phyloP scores from a whole-genome alignment of 2,888 invertebrate genomes.

The Dorcus hopei region DNA sequence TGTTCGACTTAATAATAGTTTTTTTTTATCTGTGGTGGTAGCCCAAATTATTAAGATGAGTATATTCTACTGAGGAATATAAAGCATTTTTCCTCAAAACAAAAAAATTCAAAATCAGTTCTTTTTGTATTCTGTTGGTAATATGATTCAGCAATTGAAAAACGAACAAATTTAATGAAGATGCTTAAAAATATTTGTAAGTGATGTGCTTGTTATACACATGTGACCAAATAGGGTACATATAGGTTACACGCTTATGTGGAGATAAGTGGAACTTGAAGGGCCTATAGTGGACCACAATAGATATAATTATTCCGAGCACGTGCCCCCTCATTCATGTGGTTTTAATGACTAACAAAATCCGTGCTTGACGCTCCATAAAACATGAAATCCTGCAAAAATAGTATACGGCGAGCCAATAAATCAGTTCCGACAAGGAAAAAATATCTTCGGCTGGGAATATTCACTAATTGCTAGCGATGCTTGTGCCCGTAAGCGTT shows the following conservation, averaged over 20 bases:
- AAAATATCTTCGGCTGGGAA: not conserved
- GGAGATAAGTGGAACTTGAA: not conserved
- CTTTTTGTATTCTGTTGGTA: no score
- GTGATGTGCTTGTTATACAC: no score
- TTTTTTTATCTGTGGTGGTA: no score
- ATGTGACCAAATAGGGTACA: no score
- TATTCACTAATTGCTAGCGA: not conserved
- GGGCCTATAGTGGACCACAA: constrained; percentile 6
- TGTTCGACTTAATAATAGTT: no score
- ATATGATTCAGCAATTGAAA: no score
- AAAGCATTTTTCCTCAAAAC: no score
- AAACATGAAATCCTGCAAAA: not conserved
- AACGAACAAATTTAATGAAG: no score
- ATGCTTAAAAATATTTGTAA: no score
- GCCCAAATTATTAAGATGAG: no score
- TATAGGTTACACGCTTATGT: not conserved
- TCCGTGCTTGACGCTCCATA: constrained; percentile 35
- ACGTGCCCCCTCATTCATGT: constrained; percentile 29
- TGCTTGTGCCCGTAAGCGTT: not conserved
- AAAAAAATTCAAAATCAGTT: no score
- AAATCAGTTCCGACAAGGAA: not conserved
- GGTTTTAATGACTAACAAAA: constrained; percentile 38
- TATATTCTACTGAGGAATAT: no score
- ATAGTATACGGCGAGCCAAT: constrained; percentile 8
- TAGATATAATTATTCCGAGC: constrained; percentile 28